Evolutionary conservation across 2,888 invertebrate genomes (phyloP).

Genomic region (Dicyrtoma fusca): DNA sequence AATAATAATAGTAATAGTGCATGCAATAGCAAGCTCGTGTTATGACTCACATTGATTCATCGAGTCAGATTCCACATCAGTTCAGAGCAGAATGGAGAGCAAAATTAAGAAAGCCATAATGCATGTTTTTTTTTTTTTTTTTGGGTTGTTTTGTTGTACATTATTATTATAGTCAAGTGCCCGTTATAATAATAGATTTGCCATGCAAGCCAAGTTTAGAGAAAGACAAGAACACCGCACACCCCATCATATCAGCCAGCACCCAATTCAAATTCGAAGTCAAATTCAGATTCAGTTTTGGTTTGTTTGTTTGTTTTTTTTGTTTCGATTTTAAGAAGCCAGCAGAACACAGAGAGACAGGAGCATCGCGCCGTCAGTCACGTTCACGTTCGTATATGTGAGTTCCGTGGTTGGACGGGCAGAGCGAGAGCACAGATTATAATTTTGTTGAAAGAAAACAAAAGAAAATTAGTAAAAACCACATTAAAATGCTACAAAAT

Average conservation of each 20-base stretch:
- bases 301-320: neutral
- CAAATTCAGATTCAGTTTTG: neutral
- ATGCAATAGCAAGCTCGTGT: constrained; percentile 23
- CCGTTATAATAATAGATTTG: neutral
- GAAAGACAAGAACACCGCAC: constrained; percentile 10
- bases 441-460: constrained; percentile 2
- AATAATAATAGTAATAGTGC: neutral
- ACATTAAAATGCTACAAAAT: constrained; percentile 8
- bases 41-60: constrained; percentile 16
- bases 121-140: neutral
- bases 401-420: neutral
- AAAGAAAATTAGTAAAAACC: neutral
- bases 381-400: neutral
- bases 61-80: constrained; percentile 10
- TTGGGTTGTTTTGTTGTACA: neutral
- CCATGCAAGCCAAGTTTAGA: neutral
- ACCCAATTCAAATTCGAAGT: neutral
- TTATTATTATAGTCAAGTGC: neutral
- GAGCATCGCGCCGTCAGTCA: constrained; percentile 8
- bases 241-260: constrained; percentile 6
- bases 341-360: constrained; percentile 22
- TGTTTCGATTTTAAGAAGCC: constrained; percentile 6
- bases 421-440: neutral
- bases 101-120: constrained; percentile 5
- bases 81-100: neutral